Evolutionary conservation across 1,140 invertebrate genomes (phyloP), one percentile per base, ranked within the genome.

Genomic region (Halesus radiatus): DNA sequence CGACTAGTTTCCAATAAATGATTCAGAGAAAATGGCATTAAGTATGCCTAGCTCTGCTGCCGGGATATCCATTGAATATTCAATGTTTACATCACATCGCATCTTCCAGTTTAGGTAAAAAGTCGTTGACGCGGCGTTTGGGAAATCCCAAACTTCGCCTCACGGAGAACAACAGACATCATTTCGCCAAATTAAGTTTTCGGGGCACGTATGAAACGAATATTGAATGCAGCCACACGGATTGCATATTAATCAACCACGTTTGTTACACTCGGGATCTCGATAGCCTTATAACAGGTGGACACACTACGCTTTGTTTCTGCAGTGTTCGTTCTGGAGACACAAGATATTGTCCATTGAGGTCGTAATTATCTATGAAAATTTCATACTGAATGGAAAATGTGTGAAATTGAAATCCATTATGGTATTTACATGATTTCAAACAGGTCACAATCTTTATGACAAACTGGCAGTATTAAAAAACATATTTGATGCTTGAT

Each of bases 51-150:
- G 37, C 10, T 45, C 37, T 45, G 10, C 10, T 45, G 10, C 10
- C 8, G 37, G 13, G 8, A 45, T 45, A 6, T 37, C 3, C 7
- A 37, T 45, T 45, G 37, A 45, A 45, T 13, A 45, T 45, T 45
- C 37, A 45, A 45, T 45, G 37, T 45, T 45, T 45, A 45, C 23
- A 26, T 66, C 29, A 66, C 62, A 66, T 66, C 26, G 20, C 62
- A 37, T 26, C 29, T 66, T 7, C 56, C 23, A 3, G 10, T 7
- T 60, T 23, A 66, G 26, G 23, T 10, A 66, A 66, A 66, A 72
- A 45, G 29, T 50, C 68, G n/a, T 72, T 72, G 68, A 72, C 68
- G 68, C 50, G 45, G n/a, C 18, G 26, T 72, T 72, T 72, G 68
- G 68, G 45, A 52, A 72, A 72, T 50, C 68, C 68, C 70, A 29